A percentile compares a stretch with the other conserved stretches of the same genome.
These are phyloP conservation scores for Parotia lawesii DNA, from an alignment of 2,113 vertebrate genomes.

Conservation along the genomic window DNA sequence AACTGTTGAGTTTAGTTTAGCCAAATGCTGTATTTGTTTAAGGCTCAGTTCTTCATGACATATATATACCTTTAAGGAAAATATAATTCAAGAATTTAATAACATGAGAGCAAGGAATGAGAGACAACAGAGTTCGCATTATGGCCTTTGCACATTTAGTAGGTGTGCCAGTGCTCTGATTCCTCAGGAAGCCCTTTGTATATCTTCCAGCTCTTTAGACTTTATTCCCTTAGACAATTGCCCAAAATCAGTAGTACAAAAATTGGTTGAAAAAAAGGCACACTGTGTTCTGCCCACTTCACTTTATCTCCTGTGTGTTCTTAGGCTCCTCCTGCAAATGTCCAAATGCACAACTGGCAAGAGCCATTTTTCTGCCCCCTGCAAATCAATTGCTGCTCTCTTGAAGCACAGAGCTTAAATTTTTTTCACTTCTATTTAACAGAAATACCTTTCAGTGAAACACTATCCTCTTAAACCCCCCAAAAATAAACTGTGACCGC, in stretches of 20 bases:
- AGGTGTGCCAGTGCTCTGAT: not conserved
- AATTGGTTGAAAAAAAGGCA: not conserved
- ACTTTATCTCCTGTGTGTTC: not conserved
- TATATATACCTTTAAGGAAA: not conserved
- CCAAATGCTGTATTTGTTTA: not conserved
- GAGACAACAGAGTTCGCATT: not conserved
- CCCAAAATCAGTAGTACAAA: not conserved
- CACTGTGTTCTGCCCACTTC: not conserved
- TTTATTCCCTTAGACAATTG: not conserved
- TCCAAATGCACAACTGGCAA: not conserved
- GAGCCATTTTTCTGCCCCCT: not conserved
- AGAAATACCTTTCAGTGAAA: not conserved
- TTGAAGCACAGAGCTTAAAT: not conserved
- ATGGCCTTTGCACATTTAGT: not conserved
- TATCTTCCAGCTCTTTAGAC: not conserved
- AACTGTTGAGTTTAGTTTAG: not conserved
- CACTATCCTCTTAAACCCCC: not conserved
- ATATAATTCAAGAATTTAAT: slow-evolving; percentile 5
- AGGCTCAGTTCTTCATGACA: not conserved
- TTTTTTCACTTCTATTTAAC: not conserved
- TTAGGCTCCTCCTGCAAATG: not conserved
- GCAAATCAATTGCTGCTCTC: not conserved
- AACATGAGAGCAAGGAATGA: not conserved
- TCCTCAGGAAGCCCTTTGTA: not conserved
- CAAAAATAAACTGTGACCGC: not conserved